These are phyloP conservation scores for Girardinus metallicus DNA, from an alignment of 2,797 vertebrate species.

Conservation along the genomic window DNA sequence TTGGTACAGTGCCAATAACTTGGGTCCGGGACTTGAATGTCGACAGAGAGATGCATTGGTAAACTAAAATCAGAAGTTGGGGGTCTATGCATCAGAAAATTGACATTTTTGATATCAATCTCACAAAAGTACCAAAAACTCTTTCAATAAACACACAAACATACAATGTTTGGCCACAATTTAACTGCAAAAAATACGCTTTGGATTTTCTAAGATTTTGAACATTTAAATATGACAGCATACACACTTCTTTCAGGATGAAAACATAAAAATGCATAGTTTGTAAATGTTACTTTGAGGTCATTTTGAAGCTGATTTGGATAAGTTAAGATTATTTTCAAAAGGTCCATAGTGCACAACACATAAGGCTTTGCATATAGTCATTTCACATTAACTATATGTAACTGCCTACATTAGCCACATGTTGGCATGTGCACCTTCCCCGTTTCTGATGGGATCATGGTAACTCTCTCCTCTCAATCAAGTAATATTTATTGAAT, in stretches of 20 bases:
- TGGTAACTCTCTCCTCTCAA: not conserved
- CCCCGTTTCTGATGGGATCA: not conserved
- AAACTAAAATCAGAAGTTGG: not conserved
- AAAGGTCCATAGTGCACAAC: not conserved
- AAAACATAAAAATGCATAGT: not conserved
- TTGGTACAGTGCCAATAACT: conserved; percentile 55
- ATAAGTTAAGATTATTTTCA: not conserved
- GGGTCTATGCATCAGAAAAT: not conserved
- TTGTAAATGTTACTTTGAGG: not conserved
- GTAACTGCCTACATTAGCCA: not conserved
- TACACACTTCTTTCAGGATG: not conserved
- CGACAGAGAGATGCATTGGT: not conserved
- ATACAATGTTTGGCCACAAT: too few relatives aligned
- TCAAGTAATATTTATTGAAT: not conserved
- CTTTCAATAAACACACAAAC: not conserved
- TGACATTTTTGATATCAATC: not conserved
- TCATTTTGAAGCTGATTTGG: not conserved
- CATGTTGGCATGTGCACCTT: not conserved
- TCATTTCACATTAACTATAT: not conserved
- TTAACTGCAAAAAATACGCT: not conserved
- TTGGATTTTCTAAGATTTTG: not conserved
- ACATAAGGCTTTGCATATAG: not conserved
- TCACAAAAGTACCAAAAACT: not conserved
- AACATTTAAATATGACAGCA: not conserved
- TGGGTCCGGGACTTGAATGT: conserved; percentile 41